A percentile compares a stretch with the other conserved stretches of the same genome.
phyloP scores from a whole-genome alignment of 2,113 vertebrate genomes.

The Alethe diademata region DNA sequence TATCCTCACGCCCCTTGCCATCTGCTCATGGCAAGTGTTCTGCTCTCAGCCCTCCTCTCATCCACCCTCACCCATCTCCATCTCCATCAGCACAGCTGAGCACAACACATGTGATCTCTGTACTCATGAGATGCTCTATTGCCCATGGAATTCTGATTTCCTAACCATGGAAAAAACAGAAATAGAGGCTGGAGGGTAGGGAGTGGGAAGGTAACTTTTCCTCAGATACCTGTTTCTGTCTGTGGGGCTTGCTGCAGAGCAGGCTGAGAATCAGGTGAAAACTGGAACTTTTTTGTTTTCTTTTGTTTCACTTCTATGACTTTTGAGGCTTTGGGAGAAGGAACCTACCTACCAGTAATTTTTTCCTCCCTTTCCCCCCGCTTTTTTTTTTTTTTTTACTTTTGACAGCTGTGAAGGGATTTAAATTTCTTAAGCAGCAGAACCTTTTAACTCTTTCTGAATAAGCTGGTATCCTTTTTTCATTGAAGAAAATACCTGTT shows the following conservation, averaged over 20 bases:
- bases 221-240: neutral
- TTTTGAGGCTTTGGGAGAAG: neutral
- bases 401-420: neutral
- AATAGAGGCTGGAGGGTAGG: neutral
- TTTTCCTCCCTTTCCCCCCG: rapidly evolving
- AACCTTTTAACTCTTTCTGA: neutral
- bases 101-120: neutral
- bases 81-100: neutral
- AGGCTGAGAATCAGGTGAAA: neutral
- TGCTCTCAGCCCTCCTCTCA: neutral
- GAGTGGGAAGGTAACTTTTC: neutral
- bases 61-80: neutral
- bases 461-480: neutral
- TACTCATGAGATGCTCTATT: neutral
- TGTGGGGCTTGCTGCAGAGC: neutral
- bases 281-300: neutral
- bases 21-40: neutral
- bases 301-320: neutral
- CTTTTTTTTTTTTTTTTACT: neutral
- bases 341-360: neutral
- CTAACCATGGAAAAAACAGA: neutral
- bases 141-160: neutral
- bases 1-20: neutral
- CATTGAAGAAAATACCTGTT: neutral
- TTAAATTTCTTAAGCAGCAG: neutral